Conservation (phyloP, 35 echinoderm and acorn worm species). For the Lytechinus variegatus region DNA sequence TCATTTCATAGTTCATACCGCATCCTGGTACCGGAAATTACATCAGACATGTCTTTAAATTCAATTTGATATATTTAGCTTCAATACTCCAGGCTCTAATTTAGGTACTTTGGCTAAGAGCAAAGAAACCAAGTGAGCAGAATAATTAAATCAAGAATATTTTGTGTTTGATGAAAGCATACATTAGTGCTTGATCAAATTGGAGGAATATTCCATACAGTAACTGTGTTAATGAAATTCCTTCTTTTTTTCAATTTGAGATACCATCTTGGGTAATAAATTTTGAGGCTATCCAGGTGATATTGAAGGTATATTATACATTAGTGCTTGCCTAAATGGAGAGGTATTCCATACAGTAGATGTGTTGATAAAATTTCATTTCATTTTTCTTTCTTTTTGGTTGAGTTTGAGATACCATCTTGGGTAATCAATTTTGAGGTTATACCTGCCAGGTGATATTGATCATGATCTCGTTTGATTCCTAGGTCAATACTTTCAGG, state of each 20-base stretch:
- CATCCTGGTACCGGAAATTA: not conserved
- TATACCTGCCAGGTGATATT: conserved; percentile 4
- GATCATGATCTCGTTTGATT: not conserved
- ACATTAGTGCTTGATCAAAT: not conserved
- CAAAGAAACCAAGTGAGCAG: not conserved
- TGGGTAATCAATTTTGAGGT: not conserved
- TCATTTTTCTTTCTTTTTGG: not conserved
- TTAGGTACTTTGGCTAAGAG: not conserved
- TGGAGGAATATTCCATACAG: not conserved
- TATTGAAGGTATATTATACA: not conserved
- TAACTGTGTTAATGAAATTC: not conserved
- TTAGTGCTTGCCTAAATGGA: not conserved
- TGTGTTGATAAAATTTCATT: not conserved
- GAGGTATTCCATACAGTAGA: not conserved
- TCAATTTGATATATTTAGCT: not conserved
- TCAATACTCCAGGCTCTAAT: not conserved
- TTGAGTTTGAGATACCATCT: not conserved
- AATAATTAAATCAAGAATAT: not conserved
- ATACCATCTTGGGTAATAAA: not conserved
- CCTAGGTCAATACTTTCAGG: not conserved
- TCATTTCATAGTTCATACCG: not conserved
- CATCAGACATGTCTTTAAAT: not conserved
- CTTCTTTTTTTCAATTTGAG: not conserved
- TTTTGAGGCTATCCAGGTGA: not conserved
- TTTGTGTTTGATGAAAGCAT: not conserved